A percentile compares a stretch with the other conserved stretches of the same genome.
These are phyloP conservation scores for Otis tarda DNA, from an alignment of 2,113 vertebrate species.

Conservation along the genomic window DNA sequence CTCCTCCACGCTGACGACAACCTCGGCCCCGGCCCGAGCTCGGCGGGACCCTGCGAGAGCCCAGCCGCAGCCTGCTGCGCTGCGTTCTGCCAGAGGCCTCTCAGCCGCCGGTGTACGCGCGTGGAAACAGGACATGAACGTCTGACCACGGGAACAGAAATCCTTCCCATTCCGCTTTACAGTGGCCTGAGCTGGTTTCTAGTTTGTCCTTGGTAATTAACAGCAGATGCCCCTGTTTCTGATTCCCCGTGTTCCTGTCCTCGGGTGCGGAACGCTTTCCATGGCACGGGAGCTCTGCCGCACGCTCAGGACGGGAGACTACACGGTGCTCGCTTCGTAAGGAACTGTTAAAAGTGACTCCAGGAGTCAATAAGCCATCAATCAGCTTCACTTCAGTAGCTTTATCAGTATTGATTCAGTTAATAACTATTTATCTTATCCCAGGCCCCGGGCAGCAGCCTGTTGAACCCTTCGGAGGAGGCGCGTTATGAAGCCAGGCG, in stretches of 20 bases:
- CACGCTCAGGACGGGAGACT: neutral
- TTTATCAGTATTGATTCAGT: neutral
- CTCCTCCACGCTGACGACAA: neutral
- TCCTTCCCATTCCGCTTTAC: neutral
- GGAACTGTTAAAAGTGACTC: neutral
- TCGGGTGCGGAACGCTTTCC: neutral
- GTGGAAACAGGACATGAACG: neutral
- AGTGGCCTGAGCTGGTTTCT: neutral
- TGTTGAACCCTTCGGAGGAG: neutral
- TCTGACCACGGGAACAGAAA: neutral
- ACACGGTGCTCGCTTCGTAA: neutral
- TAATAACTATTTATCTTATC: neutral
- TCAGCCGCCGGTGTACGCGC: accelerated
- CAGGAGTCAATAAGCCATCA: neutral
- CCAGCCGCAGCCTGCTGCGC: neutral
- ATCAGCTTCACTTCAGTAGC: neutral
- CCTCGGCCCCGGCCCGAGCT: neutral
- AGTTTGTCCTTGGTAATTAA: neutral
- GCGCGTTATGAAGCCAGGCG: accelerated
- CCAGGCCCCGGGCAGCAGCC: neutral
- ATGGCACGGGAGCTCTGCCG: neutral
- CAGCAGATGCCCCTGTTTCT: neutral
- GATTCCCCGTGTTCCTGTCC: neutral
- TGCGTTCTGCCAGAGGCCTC: accelerated
- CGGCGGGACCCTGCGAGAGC: neutral